Percentiles rank a stretch among this genome's conserved stretches.
Evolutionary conservation across 2,113 vertebrate genomes (phyloP).

Genomic region (Microcebus tavaratra): DNA sequence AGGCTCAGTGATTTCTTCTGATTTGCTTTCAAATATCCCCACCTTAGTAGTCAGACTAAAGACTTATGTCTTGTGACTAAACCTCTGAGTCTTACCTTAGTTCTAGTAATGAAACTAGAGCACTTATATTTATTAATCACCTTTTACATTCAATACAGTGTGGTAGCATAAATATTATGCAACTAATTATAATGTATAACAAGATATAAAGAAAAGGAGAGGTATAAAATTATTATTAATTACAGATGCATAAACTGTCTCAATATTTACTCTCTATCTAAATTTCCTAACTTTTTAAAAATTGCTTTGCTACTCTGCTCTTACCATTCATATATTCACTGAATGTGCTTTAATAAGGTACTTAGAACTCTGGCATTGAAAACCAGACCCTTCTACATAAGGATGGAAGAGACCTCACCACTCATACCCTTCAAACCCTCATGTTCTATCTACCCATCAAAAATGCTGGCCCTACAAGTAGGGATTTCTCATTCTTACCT

Average conservation of each 20-base stretch:
- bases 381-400: background rate
- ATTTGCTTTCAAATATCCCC: constrained; percentile 32
- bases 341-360: background rate
- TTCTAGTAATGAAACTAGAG: background rate
- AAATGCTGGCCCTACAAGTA: background rate
- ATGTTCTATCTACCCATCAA: background rate
- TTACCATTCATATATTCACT: background rate
- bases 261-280: background rate
- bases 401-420: background rate
- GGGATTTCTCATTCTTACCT: background rate
- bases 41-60: background rate
- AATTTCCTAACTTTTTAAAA: background rate
- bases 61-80: background rate
- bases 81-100: background rate
- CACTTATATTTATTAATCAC: background rate
- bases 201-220: background rate
- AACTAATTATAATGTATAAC: background rate
- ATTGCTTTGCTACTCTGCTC: background rate
- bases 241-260: background rate
- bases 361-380: background rate
- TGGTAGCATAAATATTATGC: background rate
- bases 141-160: background rate
- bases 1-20: background rate
- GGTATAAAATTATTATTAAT: background rate
- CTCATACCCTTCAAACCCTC: background rate